These are phyloP conservation scores for Hermatobates lingyangjiaoensis DNA, from an alignment of 1,140 invertebrate genomes.

Conservation along the genomic window DNA sequence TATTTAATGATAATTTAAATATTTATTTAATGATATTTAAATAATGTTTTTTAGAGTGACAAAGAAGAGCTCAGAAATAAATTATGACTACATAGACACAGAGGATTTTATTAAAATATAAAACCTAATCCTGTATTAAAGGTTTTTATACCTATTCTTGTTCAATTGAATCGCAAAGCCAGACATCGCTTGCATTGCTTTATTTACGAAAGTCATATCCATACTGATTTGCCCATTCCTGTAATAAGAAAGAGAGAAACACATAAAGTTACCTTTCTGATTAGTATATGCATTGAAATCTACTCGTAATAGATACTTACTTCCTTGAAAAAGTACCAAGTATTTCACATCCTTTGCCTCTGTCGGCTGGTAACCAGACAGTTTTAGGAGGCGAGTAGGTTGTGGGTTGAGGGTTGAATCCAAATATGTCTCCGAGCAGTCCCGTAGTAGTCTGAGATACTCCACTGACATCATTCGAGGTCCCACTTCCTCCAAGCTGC, in stretches of 20 bases:
- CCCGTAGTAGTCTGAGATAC: slow-evolving; percentile 38
- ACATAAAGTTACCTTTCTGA: too few relatives aligned
- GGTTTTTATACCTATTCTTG: slow-evolving; percentile 74
- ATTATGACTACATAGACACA: too few relatives aligned
- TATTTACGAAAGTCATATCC: slow-evolving; percentile 94
- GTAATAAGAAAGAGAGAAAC: slow-evolving; percentile 15
- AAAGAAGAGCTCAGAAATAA: too few relatives aligned
- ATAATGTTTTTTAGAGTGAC: too few relatives aligned
- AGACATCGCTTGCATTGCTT: slow-evolving; percentile 93
- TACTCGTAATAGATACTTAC: slow-evolving; percentile 20
- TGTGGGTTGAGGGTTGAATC: slow-evolving; percentile 40
- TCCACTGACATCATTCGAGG: slow-evolving; percentile 13
- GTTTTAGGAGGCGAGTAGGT: slow-evolving; percentile 62
- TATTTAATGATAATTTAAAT: too few relatives aligned
- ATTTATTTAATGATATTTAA: too few relatives aligned
- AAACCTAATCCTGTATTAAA: too few relatives aligned
- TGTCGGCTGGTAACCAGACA: slow-evolving; percentile 82
- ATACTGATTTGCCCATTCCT: slow-evolving; percentile 74
- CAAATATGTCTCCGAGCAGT: slow-evolving; percentile 80
- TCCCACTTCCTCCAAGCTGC: slow-evolving; percentile 23
- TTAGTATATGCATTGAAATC: background rate
- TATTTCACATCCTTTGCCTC: slow-evolving; percentile 95
- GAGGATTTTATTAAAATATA: too few relatives aligned
- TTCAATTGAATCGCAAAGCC: slow-evolving; percentile 96
- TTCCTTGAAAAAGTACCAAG: slow-evolving; percentile 81